phyloP scores from a whole-genome alignment of 2,888 invertebrate species.

The Dicyrtoma fusca region DNA sequence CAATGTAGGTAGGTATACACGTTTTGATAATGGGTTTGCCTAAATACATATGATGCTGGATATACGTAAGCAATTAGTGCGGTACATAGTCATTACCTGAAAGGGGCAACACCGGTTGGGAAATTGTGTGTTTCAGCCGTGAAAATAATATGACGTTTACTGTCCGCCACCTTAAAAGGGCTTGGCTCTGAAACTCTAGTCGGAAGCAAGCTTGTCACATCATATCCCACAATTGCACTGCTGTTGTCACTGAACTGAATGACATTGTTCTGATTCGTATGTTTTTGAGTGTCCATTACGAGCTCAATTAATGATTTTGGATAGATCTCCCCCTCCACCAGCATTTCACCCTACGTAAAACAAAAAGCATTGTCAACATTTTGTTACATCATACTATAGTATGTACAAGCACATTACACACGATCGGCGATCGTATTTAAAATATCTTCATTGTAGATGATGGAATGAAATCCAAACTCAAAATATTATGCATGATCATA shows the following conservation, averaged over 20 bases:
- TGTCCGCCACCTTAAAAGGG: conserved; percentile 63
- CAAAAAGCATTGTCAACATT: conserved; percentile 1
- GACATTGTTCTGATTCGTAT: conserved; percentile 88
- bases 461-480: too few relatives aligned
- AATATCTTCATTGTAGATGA: too few relatives aligned
- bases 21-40: too few relatives aligned
- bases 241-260: conserved; percentile 98
- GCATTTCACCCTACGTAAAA: conserved; percentile 71
- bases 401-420: too few relatives aligned
- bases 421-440: too few relatives aligned
- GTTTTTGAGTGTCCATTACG: conserved; percentile 86
- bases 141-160: conserved; percentile 86
- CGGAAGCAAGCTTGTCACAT: conserved; percentile 72
- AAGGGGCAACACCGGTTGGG: conserved; percentile 95
- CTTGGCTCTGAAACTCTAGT: conserved; percentile 69
- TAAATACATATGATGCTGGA: too few relatives aligned
- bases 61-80: too few relatives aligned
- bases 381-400: neutral
- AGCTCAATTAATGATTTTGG: conserved; percentile 86
- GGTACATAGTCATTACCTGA: conserved; percentile 63
- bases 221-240: conserved; percentile 86
- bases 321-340: conserved; percentile 77
- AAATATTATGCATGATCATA: too few relatives aligned
- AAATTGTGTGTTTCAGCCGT: conserved; percentile 99
- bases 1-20: too few relatives aligned